Conservation (phyloP, 2,888 invertebrate genomes). For the Caenorhabditis sp. region DNA sequence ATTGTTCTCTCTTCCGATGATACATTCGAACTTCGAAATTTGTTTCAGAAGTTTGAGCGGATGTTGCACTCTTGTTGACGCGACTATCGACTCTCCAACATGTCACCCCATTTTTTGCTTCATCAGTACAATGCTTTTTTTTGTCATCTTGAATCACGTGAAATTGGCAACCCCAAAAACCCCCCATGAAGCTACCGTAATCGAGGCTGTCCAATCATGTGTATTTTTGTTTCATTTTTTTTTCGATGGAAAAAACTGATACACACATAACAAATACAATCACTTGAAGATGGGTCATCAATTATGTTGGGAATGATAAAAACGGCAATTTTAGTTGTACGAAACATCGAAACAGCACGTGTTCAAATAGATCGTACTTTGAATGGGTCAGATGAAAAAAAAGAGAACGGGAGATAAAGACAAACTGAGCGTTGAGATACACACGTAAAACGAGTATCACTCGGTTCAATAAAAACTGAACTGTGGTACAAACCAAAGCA, state of each 20-base stretch:
- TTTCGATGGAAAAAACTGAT: background rate
- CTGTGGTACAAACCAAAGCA: background rate
- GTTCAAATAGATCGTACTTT: slow-evolving; percentile 22
- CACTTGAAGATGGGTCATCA: background rate
- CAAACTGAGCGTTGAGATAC: background rate
- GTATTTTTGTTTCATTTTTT: background rate
- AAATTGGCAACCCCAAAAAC: background rate
- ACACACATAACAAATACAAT: background rate
- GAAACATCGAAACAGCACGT: background rate
- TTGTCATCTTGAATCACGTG: no score
- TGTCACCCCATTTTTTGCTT: no score
- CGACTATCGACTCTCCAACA: no score
- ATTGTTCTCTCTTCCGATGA: no score
- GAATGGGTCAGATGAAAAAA: slow-evolving; percentile 25
- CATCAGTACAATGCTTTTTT: no score
- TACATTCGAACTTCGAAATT: no score
- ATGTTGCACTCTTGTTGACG: no score
- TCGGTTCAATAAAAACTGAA: background rate
- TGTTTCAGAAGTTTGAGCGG: no score
- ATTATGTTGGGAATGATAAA: background rate
- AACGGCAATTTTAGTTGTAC: background rate
- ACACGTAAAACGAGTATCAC: background rate
- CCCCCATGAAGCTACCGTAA: background rate
- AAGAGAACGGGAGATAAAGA: background rate
- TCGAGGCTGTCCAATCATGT: background rate